Base-by-base conservation (phyloP, 1,140 invertebrate species). In the Hycleus cichorii region DNA sequence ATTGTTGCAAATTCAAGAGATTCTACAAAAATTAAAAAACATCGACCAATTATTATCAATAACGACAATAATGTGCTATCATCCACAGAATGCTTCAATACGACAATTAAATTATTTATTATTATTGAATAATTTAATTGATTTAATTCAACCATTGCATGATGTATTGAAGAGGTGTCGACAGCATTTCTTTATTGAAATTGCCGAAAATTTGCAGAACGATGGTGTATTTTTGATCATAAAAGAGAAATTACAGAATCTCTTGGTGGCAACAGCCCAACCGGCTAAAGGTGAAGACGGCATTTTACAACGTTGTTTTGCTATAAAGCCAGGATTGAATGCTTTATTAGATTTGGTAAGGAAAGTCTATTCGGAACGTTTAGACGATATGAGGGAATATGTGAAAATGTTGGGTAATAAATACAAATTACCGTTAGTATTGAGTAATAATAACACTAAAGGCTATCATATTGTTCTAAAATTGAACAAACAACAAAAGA, bases 261-360 rank as follows among this genome's bases (percentile, higher is more conserved):
- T 80, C 46, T 87, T 93, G 53, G 71, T 89, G 74, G 81, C 86
- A 50, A 87, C 93, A 65, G 83, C 84, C 3, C 74, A 79, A 51
- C 59, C 75, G 44, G 81, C 81, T 25, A 82, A 79, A 65, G 83
- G 81, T 25, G 77, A 84, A n/a, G 83, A 83, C 71, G 89, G 87
- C 1, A 81, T 80, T 49, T 80, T 86, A 55, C 89, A 94, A 75
- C 81, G 91, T 65, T 89, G 88, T 70, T 93, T 91, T 75, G 90
- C 91, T 32, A 85, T 96, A 2, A 91, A 88, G 75, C 77, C 80
- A 18, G 81, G 83, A 18, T 77, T 89, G 26, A 89, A 86, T 66
- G 84, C 83, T 2, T 74, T 90, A 40, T 73, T 94, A 50, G 91
- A 94, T 72, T 74, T 93, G 12, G 81, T 87, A n/a, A 75, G 90